Percentiles rank a stretch among this genome's conserved stretches.
These are phyloP conservation scores for Trichacis sp. DNA, from an alignment of 2,888 invertebrate genomes.

Conservation along the genomic window DNA sequence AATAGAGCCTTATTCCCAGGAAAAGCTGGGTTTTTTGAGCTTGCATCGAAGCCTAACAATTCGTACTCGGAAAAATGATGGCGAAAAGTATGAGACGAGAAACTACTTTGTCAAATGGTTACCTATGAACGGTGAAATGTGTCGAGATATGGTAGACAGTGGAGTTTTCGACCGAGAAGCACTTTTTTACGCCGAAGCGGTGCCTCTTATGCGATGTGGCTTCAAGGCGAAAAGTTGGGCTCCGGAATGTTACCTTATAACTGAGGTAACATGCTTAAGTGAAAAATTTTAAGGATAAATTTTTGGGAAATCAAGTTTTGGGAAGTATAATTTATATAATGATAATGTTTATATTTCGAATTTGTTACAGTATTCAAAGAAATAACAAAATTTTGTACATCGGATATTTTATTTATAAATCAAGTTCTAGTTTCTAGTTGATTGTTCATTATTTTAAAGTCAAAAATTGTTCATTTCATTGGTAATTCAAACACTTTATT, in stretches of 20 bases:
- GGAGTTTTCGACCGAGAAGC: conserved; percentile 71
- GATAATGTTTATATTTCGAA: too few species aligned
- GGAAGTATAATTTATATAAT: too few species aligned
- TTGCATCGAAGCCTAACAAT: conserved; percentile 51
- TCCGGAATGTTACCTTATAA: conserved; percentile 58
- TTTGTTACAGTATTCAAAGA: too few species aligned
- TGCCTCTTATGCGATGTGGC: conserved; percentile 63
- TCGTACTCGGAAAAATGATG: conserved; percentile 18
- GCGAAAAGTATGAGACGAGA: conserved; percentile 29
- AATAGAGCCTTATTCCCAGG: conserved; percentile 49
- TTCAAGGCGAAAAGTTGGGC: conserved; percentile 55
- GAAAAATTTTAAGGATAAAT: too few species aligned
- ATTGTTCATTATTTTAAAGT: too few species aligned
- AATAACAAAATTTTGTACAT: too few species aligned
- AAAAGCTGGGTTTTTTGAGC: conserved; percentile 56
- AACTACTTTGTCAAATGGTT: conserved; percentile 74
- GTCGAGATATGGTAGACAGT: conserved; percentile 70
- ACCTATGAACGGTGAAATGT: conserved; percentile 71
- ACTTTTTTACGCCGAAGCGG: conserved; percentile 67
- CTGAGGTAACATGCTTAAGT: too few species aligned
- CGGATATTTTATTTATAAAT: too few species aligned
- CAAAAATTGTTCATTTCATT: too few species aligned
- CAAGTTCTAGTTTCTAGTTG: too few species aligned
- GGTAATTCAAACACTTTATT: too few species aligned
- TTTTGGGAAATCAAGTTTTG: too few species aligned